Conservation (phyloP, 2,797 vertebrate species). For the Basileuterus tristriatus region DNA sequence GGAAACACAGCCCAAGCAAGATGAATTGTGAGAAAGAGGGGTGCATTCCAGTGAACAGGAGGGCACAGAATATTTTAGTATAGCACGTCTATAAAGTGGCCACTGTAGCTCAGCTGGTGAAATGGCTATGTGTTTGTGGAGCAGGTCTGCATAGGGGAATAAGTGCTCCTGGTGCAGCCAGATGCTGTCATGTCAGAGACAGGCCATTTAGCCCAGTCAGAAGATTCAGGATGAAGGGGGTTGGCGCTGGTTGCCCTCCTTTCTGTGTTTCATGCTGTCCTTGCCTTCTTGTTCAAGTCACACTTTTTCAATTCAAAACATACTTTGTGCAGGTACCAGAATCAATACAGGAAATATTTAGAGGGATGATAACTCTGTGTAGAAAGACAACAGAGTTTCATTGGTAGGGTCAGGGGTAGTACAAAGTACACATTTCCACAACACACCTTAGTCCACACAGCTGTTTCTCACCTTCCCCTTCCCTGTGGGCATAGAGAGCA, state of each 20-base stretch:
- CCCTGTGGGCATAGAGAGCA: background rate
- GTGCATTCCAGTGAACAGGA: background rate
- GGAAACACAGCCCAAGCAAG: background rate
- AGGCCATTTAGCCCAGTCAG: background rate
- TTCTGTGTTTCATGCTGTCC: background rate
- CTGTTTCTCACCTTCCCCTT: background rate
- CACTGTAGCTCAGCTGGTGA: background rate
- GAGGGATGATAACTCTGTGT: background rate
- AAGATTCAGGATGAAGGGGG: background rate
- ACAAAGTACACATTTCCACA: background rate
- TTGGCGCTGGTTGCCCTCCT: fast-evolving
- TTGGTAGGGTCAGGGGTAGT: background rate
- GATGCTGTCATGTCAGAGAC: background rate
- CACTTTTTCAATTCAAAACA: background rate
- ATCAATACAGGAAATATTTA: background rate
- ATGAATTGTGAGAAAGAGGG: background rate
- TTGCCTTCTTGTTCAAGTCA: background rate
- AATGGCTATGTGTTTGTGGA: background rate
- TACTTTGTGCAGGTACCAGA: background rate
- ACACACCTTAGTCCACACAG: background rate
- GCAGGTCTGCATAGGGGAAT: background rate
- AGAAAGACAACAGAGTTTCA: background rate
- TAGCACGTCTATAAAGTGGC: background rate
- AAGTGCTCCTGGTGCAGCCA: background rate
- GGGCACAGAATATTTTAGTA: background rate